These are phyloP conservation scores for Passer domesticus DNA, from an alignment of 2,113 vertebrate species.

Conservation along the genomic window DNA sequence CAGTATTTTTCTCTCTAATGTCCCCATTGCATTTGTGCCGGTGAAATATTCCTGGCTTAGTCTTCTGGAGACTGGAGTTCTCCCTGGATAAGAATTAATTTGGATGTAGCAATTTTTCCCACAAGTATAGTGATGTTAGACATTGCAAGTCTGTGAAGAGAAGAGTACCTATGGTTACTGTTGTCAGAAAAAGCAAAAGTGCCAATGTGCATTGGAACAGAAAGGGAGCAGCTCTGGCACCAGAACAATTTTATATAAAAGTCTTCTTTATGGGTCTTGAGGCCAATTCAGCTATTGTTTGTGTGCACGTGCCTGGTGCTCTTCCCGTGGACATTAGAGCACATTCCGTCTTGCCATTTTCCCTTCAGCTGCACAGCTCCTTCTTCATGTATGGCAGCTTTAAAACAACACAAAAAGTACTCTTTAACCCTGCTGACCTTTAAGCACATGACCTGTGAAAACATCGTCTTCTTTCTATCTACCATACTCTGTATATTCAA, in stretches of 20 bases:
- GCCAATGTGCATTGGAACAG: background rate
- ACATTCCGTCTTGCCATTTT: background rate
- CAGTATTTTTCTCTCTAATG: background rate
- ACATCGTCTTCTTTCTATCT: conserved; percentile 60
- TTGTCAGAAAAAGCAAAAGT: background rate
- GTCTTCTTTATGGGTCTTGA: background rate
- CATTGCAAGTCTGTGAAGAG: background rate
- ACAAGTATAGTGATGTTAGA: background rate
- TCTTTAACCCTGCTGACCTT: conserved; percentile 27
- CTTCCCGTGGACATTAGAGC: background rate
- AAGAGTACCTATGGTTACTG: background rate
- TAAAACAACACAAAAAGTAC: conserved; percentile 17
- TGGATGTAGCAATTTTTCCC: background rate
- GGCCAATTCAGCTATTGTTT: background rate
- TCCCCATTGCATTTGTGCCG: background rate
- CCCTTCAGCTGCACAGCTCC: conserved; percentile 2
- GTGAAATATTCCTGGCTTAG: background rate
- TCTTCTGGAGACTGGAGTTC: background rate
- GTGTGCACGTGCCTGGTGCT: background rate
- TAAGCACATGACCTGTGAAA: conserved; percentile 51
- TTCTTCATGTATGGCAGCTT: conserved; percentile 28
- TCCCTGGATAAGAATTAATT: background rate
- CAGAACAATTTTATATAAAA: background rate
- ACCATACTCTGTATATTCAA: conserved; percentile 13
- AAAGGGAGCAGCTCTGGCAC: background rate